These are phyloP conservation scores for Marmota flaviventris DNA, from an alignment of 2,113 vertebrate species.

Conservation along the genomic window DNA sequence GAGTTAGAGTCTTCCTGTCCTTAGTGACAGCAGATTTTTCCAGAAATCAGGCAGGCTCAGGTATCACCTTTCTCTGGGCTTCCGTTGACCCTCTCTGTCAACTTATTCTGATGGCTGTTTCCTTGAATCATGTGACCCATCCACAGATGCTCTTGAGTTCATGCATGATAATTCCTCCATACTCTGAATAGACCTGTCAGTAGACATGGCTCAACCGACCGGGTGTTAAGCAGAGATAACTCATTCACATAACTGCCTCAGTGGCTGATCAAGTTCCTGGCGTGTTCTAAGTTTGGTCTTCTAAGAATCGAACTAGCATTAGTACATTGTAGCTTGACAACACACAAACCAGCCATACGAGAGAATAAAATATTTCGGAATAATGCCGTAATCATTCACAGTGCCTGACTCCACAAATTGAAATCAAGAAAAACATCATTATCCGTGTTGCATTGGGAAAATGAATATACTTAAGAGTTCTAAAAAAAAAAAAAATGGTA, in stretches of 20 bases:
- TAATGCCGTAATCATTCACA: background rate
- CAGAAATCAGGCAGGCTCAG: background rate
- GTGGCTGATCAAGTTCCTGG: background rate
- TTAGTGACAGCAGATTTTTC: background rate
- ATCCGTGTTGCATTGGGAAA: background rate
- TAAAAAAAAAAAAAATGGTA: background rate
- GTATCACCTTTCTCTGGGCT: background rate
- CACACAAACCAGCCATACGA: background rate
- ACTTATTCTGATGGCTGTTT: background rate
- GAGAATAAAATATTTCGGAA: background rate
- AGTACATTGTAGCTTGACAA: fast-evolving
- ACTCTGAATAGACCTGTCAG: background rate
- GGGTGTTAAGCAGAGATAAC: background rate
- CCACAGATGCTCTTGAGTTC: background rate
- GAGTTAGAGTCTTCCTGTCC: background rate
- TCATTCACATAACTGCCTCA: background rate
- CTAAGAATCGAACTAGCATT: background rate
- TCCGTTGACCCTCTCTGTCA: background rate
- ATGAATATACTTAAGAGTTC: background rate
- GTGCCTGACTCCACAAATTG: background rate
- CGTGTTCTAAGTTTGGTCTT: background rate
- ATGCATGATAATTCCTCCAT: background rate
- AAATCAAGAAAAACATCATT: background rate
- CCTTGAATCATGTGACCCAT: background rate
- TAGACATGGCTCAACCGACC: background rate